Evolutionary conservation across 2,888 invertebrate species (phyloP).

Genomic region (Argyresthia albistria): DNA sequence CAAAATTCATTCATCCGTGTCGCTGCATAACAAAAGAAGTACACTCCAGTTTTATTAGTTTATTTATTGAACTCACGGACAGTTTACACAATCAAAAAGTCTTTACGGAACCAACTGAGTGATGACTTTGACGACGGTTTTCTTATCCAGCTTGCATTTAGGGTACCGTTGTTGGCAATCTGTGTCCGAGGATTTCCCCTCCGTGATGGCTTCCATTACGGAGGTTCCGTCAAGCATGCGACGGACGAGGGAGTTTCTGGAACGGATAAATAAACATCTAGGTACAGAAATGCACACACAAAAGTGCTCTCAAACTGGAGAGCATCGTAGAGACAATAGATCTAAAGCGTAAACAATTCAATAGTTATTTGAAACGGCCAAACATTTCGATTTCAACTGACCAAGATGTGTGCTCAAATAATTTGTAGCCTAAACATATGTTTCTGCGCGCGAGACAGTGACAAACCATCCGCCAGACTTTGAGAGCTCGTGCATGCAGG

Average conservation of each 20-base stretch:
- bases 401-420: no score
- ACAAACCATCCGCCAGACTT: no score
- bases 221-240: slow-evolving; percentile 81
- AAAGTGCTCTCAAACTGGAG: no score
- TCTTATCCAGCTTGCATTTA: slow-evolving; percentile 79
- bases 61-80: background rate
- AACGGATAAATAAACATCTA: slow-evolving; percentile 19
- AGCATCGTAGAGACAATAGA: no score
- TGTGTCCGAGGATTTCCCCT: slow-evolving; percentile 74
- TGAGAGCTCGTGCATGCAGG: no score
- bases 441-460: no score
- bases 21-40: background rate
- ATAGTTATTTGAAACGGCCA: no score
- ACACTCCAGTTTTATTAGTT: no score
- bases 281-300: no score
- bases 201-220: slow-evolving; percentile 78
- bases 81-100: background rate
- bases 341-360: no score
- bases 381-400: no score
- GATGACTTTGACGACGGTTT: slow-evolving; percentile 77
- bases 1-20: background rate
- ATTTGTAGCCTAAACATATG: no score
- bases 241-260: slow-evolving; percentile 77
- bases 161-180: slow-evolving; percentile 72
- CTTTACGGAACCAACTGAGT: slow-evolving; percentile 74